Percentiles rank a stretch among this genome's conserved stretches.
phyloP scores from a whole-genome alignment of 2,113 vertebrate genomes.

The Peromyscus polionotus region DNA sequence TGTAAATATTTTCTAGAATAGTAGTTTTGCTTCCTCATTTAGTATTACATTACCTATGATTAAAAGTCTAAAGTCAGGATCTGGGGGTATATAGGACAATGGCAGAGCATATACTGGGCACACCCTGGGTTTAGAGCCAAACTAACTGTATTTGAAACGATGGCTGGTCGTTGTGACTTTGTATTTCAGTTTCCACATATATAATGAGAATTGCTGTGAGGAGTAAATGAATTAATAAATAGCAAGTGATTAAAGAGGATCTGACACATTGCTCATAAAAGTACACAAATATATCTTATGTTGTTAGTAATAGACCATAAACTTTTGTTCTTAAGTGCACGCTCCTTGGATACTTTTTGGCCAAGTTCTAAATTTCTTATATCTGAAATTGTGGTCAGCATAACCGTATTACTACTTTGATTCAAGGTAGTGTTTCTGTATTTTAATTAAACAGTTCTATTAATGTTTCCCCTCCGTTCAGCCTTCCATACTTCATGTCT shows the following conservation, averaged over 20 bases:
- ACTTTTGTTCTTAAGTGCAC: not conserved
- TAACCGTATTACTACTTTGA: conserved; percentile 53
- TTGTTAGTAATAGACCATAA: conserved; percentile 19
- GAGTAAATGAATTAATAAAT: conserved; percentile 35
- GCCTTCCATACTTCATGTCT: conserved; percentile 68
- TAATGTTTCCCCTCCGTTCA: conserved; percentile 46
- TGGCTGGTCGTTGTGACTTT: not conserved
- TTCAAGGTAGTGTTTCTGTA: conserved; percentile 54
- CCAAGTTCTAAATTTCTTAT: conserved; percentile 29
- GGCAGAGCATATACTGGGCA: not conserved
- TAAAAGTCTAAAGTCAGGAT: not conserved
- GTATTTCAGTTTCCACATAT: not conserved
- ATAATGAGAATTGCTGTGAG: not conserved
- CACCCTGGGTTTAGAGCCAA: not conserved
- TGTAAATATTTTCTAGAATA: not conserved
- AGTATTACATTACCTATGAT: not conserved
- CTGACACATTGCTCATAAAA: not conserved
- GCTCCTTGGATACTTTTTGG: conserved; percentile 18
- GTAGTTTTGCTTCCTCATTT: not conserved
- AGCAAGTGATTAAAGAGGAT: not conserved
- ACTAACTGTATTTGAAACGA: not conserved
- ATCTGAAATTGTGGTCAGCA: conserved; percentile 43
- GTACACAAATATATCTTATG: not conserved
- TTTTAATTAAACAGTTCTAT: conserved; percentile 49
- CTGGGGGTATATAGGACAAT: not conserved